Conservation (phyloP, 2,113 vertebrate genomes). For the Leucopternis melanops region DNA sequence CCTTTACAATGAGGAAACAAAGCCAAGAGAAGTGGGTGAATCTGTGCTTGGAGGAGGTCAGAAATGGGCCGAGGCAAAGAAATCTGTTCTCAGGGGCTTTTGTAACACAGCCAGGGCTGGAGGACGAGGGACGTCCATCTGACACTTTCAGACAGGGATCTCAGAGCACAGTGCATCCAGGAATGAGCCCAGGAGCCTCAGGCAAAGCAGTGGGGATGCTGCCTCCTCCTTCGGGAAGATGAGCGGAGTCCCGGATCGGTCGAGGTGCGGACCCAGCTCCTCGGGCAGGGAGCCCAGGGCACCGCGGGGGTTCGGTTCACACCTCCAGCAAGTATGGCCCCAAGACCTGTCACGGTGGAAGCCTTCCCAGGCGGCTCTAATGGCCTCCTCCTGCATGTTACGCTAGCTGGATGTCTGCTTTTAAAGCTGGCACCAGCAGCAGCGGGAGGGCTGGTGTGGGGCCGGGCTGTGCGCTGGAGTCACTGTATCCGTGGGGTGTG, state of each 20-base stretch:
- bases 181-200: not conserved
- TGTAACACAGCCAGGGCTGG: not conserved
- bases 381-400: not conserved
- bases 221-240: not conserved
- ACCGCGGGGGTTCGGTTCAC: accelerated
- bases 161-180: accelerated
- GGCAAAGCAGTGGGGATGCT: not conserved
- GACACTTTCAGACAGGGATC: not conserved
- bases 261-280: not conserved
- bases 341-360: not conserved
- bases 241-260: accelerated
- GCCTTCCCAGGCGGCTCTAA: not conserved
- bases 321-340: accelerated
- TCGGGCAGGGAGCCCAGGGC: not conserved
- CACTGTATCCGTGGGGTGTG: accelerated
- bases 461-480: not conserved
- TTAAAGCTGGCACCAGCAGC: not conserved
- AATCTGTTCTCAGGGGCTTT: not conserved
- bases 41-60: not conserved
- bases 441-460: not conserved
- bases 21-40: not conserved
- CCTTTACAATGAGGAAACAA: not conserved
- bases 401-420: accelerated
- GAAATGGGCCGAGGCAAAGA: not conserved
- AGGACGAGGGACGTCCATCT: not conserved